Base-by-base conservation (phyloP, 2,113 vertebrate species). In the Barnardius zonarius region DNA sequence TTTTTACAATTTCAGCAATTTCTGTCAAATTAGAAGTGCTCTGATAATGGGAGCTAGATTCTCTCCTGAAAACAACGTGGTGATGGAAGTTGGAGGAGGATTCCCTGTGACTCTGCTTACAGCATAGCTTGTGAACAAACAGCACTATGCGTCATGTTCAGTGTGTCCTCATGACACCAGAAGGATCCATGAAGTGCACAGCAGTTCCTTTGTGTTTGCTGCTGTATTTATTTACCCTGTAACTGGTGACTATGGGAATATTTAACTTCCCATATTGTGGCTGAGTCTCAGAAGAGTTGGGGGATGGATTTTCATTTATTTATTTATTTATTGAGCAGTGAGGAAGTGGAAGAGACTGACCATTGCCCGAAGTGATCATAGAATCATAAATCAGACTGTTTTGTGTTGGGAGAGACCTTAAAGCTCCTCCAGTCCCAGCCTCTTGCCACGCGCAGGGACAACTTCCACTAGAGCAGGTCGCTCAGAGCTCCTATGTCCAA, bases 71-170 rank as follows among this genome's bases (percentile, higher is more conserved):
- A 41, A 23, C 1, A 31, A 2, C 6, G 0, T 9, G 27, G 35
- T 33, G 48, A 1, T 23, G 43, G 51, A 10, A 18, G 28, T 11
- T 44, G 63, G 55, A 57, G 41, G 48, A 72, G 16, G 25, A 13
- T 46, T 27, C 52, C 41, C 31, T 43, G 3, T 16, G 5, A 12
- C 17, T 64, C 12, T 52, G 46, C 14, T 70, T 41, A 22, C 55
- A 20, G 63, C 30, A 4, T 7, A 7, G n/a, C 27, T 44, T 17
- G 31, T 69, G 69, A 3, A 9, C 13, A 39, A 16, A 16, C 1
- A 13, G 13, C 16, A 2, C 33, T 1, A 0, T 39, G 23, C 3
- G 0, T 13, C 2, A 2, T 3, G 17, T 8, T 61, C 4, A 1
- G 0, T 19, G 18, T 6, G 3, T 6, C 3, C 8, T 11, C 5